These are phyloP conservation scores for Eulemur albifrons DNA, from an alignment of 2,797 vertebrate species.

Conservation along the genomic window DNA sequence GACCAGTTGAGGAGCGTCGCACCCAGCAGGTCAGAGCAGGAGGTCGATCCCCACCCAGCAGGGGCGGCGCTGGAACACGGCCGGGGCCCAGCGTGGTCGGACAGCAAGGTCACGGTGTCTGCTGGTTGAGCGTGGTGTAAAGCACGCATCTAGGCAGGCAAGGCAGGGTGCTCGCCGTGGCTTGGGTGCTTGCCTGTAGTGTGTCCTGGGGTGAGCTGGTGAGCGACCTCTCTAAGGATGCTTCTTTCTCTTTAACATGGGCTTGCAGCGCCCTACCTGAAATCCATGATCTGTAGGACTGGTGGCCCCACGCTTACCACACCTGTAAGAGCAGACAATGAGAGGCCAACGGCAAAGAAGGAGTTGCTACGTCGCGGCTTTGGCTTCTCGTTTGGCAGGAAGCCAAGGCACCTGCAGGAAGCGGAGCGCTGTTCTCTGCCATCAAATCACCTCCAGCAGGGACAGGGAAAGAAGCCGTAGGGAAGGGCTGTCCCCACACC, in stretches of 20 bases:
- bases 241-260: not conserved
- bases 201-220: not conserved
- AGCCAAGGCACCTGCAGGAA: not conserved
- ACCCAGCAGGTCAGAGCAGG: accelerated
- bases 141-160: not conserved
- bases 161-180: not conserved
- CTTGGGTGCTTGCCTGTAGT: not conserved
- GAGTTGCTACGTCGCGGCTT: not conserved
- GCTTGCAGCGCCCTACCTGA: not conserved
- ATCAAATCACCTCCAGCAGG: not conserved
- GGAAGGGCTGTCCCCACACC: not conserved
- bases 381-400: not conserved
- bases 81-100: accelerated
- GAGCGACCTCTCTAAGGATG: not conserved
- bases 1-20: accelerated
- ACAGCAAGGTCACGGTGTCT: no score
- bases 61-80: no score
- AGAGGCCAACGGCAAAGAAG: not conserved
- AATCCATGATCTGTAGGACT: not conserved
- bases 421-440: not conserved
- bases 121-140: no score
- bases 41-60: not conserved
- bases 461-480: not conserved
- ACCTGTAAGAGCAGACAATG: not conserved
- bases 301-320: not conserved